Base-by-base conservation (phyloP, 2,113 vertebrate genomes). In the Trinectes maculatus region DNA sequence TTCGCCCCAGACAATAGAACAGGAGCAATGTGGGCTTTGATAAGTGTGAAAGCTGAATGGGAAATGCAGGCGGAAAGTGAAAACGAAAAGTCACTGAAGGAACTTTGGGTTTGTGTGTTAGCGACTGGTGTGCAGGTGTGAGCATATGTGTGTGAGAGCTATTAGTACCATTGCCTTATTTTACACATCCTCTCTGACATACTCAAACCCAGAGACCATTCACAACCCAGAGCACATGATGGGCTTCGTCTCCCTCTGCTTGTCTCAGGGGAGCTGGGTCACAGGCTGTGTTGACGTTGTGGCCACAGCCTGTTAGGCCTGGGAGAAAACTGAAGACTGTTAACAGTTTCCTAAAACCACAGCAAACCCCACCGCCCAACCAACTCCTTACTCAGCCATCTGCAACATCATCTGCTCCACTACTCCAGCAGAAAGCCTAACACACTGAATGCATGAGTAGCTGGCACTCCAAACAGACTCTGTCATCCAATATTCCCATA, bases 31-130 rank as follows among this genome's bases (percentile, higher is more conserved):
- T 74, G 54, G 39, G 61, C 64, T 79, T 74, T 84, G 86, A 86
- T 82, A 66, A 75, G 77, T 86, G 71, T 87, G 83, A 88, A 87
- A 78, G 80, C 77, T 87, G 87, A 80, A 54, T 15, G 31, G 48
- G 46, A 85, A 79, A 68, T 71, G 55, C 31, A 48, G 39, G 24
- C 75, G 49, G 39, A 65, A 67, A 83, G 83, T 67, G 76, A 74
- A 68, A 88, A 83, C 33, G 67, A 71, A 73, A 79, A 79, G 60
- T 66, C 67, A 70, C 53, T 6, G 15, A 54, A 60, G 43, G 51
- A 10, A 1, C 4, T 54, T 4, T 24, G 65, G 39, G 21, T 54
- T 34, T 46, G 47, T 60, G 57, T 31, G 31, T 51, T n/a, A 28
- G 42, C 40, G 31, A 18, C 40, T 29, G 43, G 34, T 43, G 21